phyloP scores from a whole-genome alignment of 2,113 vertebrate species.

The Lichenostomus cassidix region DNA sequence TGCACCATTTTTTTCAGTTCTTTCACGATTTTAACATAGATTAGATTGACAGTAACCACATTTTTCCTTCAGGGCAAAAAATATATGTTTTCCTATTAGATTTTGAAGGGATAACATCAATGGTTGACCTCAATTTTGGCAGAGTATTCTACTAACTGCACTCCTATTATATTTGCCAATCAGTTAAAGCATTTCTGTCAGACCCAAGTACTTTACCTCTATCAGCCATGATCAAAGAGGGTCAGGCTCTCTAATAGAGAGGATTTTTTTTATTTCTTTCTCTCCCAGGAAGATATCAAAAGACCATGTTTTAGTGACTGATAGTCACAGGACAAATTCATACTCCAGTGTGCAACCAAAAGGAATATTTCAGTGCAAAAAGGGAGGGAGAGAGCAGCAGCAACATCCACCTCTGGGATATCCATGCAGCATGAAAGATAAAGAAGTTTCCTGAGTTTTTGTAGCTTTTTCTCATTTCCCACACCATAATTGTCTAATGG shows the following conservation, averaged over 20 bases:
- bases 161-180: constrained; percentile 46
- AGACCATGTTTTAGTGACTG: neutral
- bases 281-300: neutral
- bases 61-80: constrained; percentile 33
- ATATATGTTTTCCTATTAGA: constrained; percentile 19
- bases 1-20: neutral
- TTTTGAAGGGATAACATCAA: constrained; percentile 41
- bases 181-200: constrained; percentile 43
- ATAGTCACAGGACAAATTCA: neutral
- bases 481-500: neutral
- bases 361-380: neutral
- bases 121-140: constrained; percentile 52
- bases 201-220: constrained; percentile 18
- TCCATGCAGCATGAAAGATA: neutral
- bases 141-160: constrained; percentile 21
- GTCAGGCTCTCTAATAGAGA: constrained; percentile 18
- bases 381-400: neutral
- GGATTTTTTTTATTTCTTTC: neutral
- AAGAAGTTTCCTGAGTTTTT: neutral
- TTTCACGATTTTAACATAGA: constrained; percentile 6
- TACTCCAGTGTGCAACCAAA: neutral
- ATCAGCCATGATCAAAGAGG: constrained; percentile 41
- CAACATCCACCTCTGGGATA: neutral
- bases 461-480: neutral
- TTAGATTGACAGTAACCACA: constrained; percentile 22